Conservation (phyloP, 1,140 invertebrate species). For the Doryteuthis pealeii region DNA sequence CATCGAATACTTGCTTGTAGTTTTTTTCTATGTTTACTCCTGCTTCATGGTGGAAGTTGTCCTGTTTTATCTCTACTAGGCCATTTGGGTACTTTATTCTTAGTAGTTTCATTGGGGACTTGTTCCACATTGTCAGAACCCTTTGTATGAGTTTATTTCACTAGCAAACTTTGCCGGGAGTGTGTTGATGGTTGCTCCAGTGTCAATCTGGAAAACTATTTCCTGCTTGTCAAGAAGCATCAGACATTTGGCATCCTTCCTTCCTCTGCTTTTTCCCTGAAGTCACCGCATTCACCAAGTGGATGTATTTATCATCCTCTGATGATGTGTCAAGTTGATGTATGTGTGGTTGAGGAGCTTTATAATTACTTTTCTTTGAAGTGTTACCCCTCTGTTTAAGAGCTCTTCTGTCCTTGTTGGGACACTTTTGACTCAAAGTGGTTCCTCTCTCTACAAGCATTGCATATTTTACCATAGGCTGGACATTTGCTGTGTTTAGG, state of each 20-base stretch:
- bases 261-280: no score
- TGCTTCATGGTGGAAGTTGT: neutral
- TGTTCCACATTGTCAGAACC: conserved; percentile 1
- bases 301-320: no score
- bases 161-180: neutral
- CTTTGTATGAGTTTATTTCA: neutral
- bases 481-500: neutral
- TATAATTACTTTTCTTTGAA: no score
- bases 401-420: neutral
- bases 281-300: neutral
- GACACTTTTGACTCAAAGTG: neutral
- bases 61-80: neutral
- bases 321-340: no score
- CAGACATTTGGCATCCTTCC: no score
- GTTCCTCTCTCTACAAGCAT: neutral
- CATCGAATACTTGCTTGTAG: no score
- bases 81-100: no score
- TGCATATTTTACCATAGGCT: neutral
- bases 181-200: neutral
- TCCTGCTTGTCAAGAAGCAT: no score
- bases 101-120: no score
- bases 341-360: no score
- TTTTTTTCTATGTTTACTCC: neutral
- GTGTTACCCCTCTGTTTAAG: no score
- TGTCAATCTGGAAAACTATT: no score